A percentile compares a stretch with the other conserved stretches of the same genome.
phyloP scores from a whole-genome alignment of 2,113 vertebrate species.

The Haemorhous mexicanus region DNA sequence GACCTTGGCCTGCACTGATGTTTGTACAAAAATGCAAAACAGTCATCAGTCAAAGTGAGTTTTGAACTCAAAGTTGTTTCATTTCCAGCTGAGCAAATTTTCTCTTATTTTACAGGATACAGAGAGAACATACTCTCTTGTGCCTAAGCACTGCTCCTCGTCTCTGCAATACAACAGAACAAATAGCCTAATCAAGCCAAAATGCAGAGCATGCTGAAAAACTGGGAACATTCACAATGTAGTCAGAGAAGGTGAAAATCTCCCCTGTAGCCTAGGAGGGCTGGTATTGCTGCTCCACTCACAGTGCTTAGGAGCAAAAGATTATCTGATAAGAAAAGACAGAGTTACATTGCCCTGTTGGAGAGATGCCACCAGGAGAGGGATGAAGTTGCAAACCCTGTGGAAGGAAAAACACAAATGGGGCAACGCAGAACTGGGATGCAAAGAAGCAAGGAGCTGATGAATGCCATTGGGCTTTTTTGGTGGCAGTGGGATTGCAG shows the following conservation, averaged over 20 bases:
- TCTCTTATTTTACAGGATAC: slow-evolving; percentile 9
- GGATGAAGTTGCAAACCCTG: neutral
- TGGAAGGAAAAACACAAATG: neutral
- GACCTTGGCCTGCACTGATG: neutral
- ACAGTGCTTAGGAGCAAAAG: neutral
- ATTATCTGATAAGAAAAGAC: neutral
- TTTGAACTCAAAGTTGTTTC: slow-evolving; percentile 29
- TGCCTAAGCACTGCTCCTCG: slow-evolving; percentile 1
- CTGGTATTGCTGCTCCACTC: neutral
- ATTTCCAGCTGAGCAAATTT: slow-evolving; percentile 53
- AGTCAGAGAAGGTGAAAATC: neutral
- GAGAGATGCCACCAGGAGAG: neutral
- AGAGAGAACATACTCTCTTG: slow-evolving; percentile 23
- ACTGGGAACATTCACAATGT: neutral
- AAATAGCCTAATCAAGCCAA: slow-evolving; percentile 53
- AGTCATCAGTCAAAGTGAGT: neutral
- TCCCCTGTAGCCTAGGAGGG: neutral
- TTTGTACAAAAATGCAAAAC: neutral
- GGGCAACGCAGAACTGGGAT: neutral
- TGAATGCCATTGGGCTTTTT: neutral
- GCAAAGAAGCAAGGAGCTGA: neutral
- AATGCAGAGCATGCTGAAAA: slow-evolving; percentile 47
- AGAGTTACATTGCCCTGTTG: neutral
- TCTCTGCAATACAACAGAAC: slow-evolving; percentile 39
- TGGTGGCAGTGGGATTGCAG: neutral